These are phyloP conservation scores for Musca domestica DNA, from an alignment of 1,140 invertebrate species.

Conservation along the genomic window DNA sequence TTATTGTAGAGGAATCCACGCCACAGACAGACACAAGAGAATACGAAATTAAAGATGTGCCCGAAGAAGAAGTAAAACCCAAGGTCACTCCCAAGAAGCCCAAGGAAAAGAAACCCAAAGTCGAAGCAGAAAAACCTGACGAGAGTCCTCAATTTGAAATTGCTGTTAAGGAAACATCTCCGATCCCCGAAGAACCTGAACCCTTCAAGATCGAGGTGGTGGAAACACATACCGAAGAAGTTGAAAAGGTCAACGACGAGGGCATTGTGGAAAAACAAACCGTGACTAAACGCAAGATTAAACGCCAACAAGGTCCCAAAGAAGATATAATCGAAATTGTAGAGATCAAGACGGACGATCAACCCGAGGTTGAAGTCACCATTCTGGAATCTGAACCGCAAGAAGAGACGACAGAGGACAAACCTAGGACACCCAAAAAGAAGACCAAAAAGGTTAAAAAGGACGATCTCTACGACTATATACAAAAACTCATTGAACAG, in stretches of 20 bases:
- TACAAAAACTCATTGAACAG: constrained; percentile 49
- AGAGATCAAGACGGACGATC: constrained; percentile 50
- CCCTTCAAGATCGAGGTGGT: constrained; percentile 36
- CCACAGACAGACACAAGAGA: neutral
- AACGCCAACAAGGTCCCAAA: constrained; percentile 50
- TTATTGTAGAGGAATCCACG: neutral
- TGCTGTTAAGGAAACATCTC: constrained; percentile 31
- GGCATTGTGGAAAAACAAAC: constrained; percentile 41
- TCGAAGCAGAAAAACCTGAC: constrained; percentile 34
- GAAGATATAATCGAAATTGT: constrained; percentile 55
- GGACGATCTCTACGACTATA: constrained; percentile 49
- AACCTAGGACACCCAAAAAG: constrained; percentile 34
- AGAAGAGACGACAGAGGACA: constrained; percentile 34
- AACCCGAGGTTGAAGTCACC: constrained; percentile 38
- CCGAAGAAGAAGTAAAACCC: constrained; percentile 7
- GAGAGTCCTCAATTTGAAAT: constrained; percentile 30
- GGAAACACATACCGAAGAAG: constrained; percentile 35
- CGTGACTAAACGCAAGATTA: constrained; percentile 46
- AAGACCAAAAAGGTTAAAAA: constrained; percentile 45
- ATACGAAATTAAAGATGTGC: neutral
- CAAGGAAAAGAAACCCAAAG: constrained; percentile 30
- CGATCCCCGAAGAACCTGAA: constrained; percentile 27
- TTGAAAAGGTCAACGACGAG: constrained; percentile 49
- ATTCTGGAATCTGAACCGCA: constrained; percentile 35
- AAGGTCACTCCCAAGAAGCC: constrained; percentile 25